Evolutionary conservation across 2,888 invertebrate genomes (phyloP).

Genomic region (Bugulina stolonifera): DNA sequence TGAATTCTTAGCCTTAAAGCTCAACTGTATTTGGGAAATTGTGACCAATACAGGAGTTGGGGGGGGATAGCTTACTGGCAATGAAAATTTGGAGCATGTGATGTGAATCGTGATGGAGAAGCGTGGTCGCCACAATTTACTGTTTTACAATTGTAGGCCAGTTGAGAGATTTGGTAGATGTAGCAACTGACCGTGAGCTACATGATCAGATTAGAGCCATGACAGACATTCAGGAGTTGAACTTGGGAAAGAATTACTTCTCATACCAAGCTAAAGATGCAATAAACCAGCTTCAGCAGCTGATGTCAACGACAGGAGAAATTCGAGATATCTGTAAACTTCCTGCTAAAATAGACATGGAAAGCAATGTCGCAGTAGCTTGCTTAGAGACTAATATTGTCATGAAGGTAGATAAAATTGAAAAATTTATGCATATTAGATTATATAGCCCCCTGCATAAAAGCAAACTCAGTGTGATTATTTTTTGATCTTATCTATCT

Average conservation of each 20-base stretch:
- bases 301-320: conserved; percentile 27
- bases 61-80: too few species aligned
- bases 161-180: background rate
- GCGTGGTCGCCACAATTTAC: too few species aligned
- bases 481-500: background rate
- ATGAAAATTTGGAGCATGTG: too few species aligned
- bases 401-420: conserved; percentile 24
- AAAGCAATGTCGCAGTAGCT: background rate
- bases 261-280: conserved; percentile 29
- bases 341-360: conserved; percentile 29
- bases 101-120: too few species aligned
- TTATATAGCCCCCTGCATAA: background rate
- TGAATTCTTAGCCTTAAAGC: too few species aligned
- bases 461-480: background rate
- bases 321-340: conserved; percentile 25
- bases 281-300: conserved; percentile 27
- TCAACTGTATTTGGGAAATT: too few species aligned
- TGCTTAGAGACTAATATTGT: background rate
- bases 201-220: background rate
- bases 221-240: conserved; percentile 18
- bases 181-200: background rate
- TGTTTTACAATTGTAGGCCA: conserved; percentile 2
- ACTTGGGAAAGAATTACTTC: conserved; percentile 30
- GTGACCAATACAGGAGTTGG: too few species aligned
- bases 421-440: background rate